Conservation (phyloP, 37 sponge, comb jelly and placozoan genomes). For the Beroe ovata region DNA sequence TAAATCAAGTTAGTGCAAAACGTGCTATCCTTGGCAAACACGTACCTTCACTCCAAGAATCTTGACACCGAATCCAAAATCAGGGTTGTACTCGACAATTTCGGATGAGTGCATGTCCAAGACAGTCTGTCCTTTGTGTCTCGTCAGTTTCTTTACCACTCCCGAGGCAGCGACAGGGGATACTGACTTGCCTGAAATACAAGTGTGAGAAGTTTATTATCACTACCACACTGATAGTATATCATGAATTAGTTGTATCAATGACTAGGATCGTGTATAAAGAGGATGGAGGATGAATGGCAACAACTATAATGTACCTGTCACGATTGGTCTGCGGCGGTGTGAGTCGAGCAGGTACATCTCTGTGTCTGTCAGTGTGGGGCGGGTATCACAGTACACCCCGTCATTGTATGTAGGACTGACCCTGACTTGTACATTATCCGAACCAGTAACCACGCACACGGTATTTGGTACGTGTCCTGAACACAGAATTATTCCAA, state of each 20-base stretch:
- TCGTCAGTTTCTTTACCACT: conserved; percentile 28
- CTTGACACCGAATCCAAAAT: conserved; percentile 18
- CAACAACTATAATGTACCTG: no score
- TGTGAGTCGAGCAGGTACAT: conserved; percentile 14
- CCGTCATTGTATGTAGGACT: conserved; percentile 42
- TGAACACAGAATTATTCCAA: no score
- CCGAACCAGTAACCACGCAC: conserved; percentile 23
- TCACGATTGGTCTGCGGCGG: conserved; percentile 11
- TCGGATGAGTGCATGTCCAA: background rate
- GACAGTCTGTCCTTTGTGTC: conserved; percentile 41
- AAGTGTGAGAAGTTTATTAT: background rate
- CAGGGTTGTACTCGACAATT: conserved; percentile 32
- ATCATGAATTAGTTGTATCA: background rate
- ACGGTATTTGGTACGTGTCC: conserved; percentile 1
- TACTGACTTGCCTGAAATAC: background rate
- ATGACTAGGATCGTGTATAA: background rate
- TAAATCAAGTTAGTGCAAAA: no score
- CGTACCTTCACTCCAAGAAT: conserved; percentile 9
- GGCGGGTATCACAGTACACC: conserved; percentile 13
- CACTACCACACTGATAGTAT: no score
- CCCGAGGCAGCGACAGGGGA: background rate
- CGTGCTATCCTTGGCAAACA: no score
- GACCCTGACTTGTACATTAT: conserved; percentile 12
- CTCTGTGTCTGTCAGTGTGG: conserved; percentile 14
- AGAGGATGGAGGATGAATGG: background rate